Evolutionary conservation across 2,888 invertebrate genomes (phyloP), one percentile per base, ranked within the genome.

Genomic region (Troides helena): DNA sequence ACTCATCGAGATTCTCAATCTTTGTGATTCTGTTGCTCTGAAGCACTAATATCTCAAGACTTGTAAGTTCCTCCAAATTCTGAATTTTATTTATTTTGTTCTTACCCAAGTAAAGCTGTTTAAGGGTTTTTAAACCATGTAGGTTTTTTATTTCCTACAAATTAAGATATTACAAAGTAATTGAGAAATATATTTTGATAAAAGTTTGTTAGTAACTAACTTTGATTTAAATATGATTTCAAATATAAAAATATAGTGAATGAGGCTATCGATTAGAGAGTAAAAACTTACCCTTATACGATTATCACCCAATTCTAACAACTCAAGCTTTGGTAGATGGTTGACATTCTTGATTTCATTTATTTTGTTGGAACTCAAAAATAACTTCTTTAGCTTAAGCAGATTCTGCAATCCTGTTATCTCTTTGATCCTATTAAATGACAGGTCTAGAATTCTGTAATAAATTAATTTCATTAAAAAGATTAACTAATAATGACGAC

Each of bases 241-340:
- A 30, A 30, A 4, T 30, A 30, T 30, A 5, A 30, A 30, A 12
- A 46, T 14, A 3, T 12, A 14, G 46, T 14, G 14, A 14, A 2
- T 46, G 46, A 46, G 46, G 14, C 12, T 2, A 46, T 46, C 2
- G 2, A 46, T 46, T 46, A 46, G 14, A 1, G 14, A 4, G 12
- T 1, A 46, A 12, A 12, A 46, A 84, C 90, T 85, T 89, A 97
- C 97, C 85, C 97, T 94, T 77, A 99, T 95, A 84, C 96, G 96
- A 86, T 99, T 99, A 78, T 99, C 98, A 0, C 99, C 99, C 67
- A 99, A 89, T 85, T 99, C 99, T 10, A 99, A 88, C 84, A 98
- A 93, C 60, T 95, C 96, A 58, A 99, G 88, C 71, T 96, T 95
- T 0, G 94, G 94, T 67, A 99, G 90, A 84, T 96, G 95, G 65